Evolutionary conservation across 2,888 invertebrate genomes (phyloP), one percentile per base, ranked within the genome.

Genomic region (Rotaria macrura): DNA sequence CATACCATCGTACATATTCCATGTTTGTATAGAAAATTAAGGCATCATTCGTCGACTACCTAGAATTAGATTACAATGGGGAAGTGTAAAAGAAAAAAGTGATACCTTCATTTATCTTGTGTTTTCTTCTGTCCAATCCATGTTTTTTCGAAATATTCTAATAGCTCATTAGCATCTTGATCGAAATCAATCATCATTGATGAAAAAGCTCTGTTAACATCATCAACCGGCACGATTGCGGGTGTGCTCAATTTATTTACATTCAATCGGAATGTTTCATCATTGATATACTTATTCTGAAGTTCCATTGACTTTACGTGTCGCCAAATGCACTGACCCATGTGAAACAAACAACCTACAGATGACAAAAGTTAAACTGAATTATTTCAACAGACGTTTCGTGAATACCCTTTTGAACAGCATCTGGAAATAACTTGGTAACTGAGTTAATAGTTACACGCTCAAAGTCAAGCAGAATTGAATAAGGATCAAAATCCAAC

Each of bases 271-370:
- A 65, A 65, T 2, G 10, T 34, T 23, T 65, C 57, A 34, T 65
- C n/a, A 47, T 65, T 65, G 14, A 43, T 23, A 47, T 84, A 84
- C 47, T 40, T 43, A 3, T 40, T 84, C 47, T 43, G 14, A 29
- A 84, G 47, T 38, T 65, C 84, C n/a, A 65, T 57, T 12, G 65
- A 65, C 65, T 84, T 65, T 29, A 84, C 29, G 65, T 84, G 65
- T 38, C 84, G 84, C 84, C 84, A 84, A 40, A 84, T 47, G 47
- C 47, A 65, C 43, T 84, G 65, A 29, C 65, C 85, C 10, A 4
- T 40, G 12, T 74, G 74, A 12, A 74, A 40, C 7, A 74, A 40
- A 25, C 74, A 74, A 14, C 74, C 40, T 74, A 40, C 40, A 65
- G 23, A 34, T 17, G 29, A 29, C 14, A 34, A 34, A 1, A 65